phyloP scores from a whole-genome alignment of 2,888 invertebrate genomes.

The Yponomeuta cagnagella region DNA sequence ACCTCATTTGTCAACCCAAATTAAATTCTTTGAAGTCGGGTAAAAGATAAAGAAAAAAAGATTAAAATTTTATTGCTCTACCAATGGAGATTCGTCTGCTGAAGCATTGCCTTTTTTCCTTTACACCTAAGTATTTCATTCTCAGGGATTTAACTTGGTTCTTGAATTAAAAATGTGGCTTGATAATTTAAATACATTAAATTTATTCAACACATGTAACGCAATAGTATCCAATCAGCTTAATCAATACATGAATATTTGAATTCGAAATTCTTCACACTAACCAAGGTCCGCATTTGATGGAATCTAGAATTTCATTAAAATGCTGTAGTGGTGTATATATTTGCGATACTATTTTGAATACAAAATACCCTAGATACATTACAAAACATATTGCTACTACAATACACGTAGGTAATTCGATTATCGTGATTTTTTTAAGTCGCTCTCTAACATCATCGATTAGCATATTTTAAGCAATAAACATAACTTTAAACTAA shows the following conservation, averaged over 20 bases:
- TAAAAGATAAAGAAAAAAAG: no score
- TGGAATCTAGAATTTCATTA: neutral
- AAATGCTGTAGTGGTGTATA: neutral
- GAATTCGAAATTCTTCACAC: neutral
- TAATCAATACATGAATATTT: neutral
- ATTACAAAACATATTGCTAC: neutral
- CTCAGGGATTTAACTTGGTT: neutral
- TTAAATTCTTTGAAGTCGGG: no score
- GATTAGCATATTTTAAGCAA: neutral
- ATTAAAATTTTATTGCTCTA: no score
- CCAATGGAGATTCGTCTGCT: no score
- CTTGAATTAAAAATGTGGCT: neutral
- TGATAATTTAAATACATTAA: neutral
- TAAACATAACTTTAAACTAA: neutral
- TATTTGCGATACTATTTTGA: neutral
- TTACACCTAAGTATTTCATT: no score
- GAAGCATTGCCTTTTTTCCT: no score
- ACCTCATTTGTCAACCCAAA: no score
- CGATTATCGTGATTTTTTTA: neutral
- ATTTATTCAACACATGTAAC: slow-evolving; percentile 7
- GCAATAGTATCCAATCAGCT: slow-evolving; percentile 8
- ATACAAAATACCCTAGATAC: no score
- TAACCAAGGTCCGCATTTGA: neutral
- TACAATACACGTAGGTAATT: neutral
- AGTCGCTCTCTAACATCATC: neutral